phyloP scores from a whole-genome alignment of 2,888 invertebrate species.

The Ennomos erosarius region DNA sequence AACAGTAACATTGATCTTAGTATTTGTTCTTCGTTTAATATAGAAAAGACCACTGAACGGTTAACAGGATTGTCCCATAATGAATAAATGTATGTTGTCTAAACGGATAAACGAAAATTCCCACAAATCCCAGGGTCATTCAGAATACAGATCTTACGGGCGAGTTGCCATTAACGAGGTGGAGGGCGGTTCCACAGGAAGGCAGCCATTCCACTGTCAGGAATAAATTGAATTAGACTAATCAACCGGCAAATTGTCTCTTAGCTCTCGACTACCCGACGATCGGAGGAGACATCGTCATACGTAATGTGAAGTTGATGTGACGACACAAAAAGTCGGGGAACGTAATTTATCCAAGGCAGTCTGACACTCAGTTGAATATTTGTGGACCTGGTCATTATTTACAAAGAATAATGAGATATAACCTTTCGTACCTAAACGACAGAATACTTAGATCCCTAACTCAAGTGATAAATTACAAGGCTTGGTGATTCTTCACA shows the following conservation, averaged over 20 bases:
- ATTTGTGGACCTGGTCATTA: neutral
- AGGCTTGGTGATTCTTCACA: too few species aligned
- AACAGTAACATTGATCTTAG: too few species aligned
- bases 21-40: too few species aligned
- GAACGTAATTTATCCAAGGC: conserved; percentile 2
- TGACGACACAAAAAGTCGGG: conserved; percentile 6
- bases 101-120: conserved; percentile 24
- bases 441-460: too few species aligned
- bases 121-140: conserved; percentile 46
- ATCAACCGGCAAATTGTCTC: conserved; percentile 75
- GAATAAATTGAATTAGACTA: conserved; percentile 80
- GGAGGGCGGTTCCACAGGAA: conserved; percentile 75
- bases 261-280: conserved; percentile 35
- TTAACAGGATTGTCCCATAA: conserved; percentile 11
- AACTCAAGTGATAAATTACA: too few species aligned
- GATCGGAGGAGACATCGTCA: conserved; percentile 38
- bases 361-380: neutral
- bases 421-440: too few species aligned
- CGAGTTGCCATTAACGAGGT: conserved; percentile 69
- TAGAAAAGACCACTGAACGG: neutral
- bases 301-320: conserved; percentile 17
- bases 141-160: conserved; percentile 56
- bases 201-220: conserved; percentile 71
- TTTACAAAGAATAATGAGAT: too few species aligned
- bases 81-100: conserved; percentile 4